These are phyloP conservation scores for Nemotelus pantherinus DNA, from an alignment of 2,888 invertebrate genomes.

Conservation along the genomic window DNA sequence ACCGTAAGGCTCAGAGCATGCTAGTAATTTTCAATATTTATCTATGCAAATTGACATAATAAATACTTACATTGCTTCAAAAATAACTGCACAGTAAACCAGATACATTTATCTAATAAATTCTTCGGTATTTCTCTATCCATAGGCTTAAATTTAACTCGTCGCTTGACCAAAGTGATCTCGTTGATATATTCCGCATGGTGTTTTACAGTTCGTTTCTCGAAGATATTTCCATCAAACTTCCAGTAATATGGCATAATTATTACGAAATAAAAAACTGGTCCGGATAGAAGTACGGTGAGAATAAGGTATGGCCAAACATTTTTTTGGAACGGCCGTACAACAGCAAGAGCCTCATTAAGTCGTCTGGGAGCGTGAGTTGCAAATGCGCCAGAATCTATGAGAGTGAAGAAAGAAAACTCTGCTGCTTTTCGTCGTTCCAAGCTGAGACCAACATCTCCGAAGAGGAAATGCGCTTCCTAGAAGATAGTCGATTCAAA, in stretches of 20 bases:
- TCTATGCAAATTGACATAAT: neutral
- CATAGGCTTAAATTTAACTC: conserved; percentile 38
- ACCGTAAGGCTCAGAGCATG: conserved; percentile 67
- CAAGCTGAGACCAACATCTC: conserved; percentile 79
- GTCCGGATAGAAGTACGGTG: conserved; percentile 74
- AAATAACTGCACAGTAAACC: conserved; percentile 78
- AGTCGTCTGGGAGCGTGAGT: conserved; percentile 78
- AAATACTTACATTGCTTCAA: conserved; percentile 73
- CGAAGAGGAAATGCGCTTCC: conserved; percentile 78
- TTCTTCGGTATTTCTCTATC: conserved; percentile 60
- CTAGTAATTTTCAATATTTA: conserved; percentile 52
- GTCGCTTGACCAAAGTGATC: conserved; percentile 54
- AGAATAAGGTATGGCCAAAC: conserved; percentile 78
- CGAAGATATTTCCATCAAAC: neutral
- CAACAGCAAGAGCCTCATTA: conserved; percentile 77
- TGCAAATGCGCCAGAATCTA: conserved; percentile 80
- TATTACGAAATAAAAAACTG: conserved; percentile 75
- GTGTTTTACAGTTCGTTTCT: conserved; percentile 41
- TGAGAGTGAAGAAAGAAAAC: conserved; percentile 79
- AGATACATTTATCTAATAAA: conserved; percentile 72
- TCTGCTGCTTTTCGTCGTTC: conserved; percentile 78
- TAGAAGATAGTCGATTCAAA: conserved; percentile 56
- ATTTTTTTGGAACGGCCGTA: conserved; percentile 78
- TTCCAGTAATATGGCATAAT: conserved; percentile 67
- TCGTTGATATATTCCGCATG: conserved; percentile 61